A percentile compares a stretch with the other conserved stretches of the same genome.
Evolutionary conservation across 2,113 vertebrate species (phyloP).

Genomic region (Deroptyus accipitrinus): DNA sequence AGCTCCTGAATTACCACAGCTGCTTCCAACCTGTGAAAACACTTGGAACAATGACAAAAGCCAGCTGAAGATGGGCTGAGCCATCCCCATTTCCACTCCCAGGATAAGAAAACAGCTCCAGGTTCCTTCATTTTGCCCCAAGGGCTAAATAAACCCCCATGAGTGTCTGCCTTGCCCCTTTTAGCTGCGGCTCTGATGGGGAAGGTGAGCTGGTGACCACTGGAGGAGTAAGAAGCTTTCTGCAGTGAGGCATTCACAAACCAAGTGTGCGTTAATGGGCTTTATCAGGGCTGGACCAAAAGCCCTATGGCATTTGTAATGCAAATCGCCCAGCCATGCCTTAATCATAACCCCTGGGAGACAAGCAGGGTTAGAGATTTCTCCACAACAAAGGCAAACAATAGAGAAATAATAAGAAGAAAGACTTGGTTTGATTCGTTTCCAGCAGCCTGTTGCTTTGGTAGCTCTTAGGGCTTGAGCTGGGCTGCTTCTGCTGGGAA

Average conservation of each 20-base stretch:
- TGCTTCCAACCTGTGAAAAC: neutral
- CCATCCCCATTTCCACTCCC: neutral
- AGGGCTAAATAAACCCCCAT: neutral
- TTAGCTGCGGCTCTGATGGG: neutral
- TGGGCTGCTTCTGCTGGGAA: neutral
- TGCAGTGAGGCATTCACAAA: neutral
- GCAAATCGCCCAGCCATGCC: slow-evolving; percentile 69
- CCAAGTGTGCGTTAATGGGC: slow-evolving; percentile 8
- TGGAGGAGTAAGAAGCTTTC: neutral
- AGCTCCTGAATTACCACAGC: neutral
- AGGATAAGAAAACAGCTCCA: neutral
- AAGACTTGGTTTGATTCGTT: slow-evolving; percentile 38
- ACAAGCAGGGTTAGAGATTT: slow-evolving; percentile 78
- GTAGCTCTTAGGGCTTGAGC: neutral
- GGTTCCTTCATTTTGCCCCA: neutral
- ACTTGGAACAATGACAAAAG: neutral
- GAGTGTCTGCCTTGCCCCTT: neutral
- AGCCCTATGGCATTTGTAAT: slow-evolving; percentile 66
- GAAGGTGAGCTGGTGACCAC: neutral
- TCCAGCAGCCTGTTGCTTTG: neutral
- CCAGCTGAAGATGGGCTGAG: neutral
- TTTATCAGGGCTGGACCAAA: slow-evolving; percentile 9
- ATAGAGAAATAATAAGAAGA: slow-evolving; percentile 49
- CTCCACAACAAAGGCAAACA: slow-evolving; percentile 57
- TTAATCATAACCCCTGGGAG: slow-evolving; percentile 75